These are phyloP conservation scores for Capitulum mitella DNA, from an alignment of 2,888 invertebrate species.

Conservation along the genomic window DNA sequence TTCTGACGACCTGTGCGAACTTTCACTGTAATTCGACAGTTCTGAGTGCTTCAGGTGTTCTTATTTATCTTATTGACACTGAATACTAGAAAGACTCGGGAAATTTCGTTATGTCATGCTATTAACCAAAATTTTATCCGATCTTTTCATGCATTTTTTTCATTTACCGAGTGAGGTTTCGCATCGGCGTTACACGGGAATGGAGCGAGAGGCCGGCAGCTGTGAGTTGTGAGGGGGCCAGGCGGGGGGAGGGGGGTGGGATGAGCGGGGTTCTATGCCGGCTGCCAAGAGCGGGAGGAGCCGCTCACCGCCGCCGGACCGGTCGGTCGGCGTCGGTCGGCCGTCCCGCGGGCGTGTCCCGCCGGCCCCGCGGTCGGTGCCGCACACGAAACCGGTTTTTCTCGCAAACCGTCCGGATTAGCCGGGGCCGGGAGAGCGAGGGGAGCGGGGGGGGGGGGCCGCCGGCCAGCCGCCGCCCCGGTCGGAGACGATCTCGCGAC, in stretches of 20 bases:
- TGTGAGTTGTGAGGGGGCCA: too few species aligned
- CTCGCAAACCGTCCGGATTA: slow-evolving; percentile 5
- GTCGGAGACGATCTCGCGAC: too few species aligned
- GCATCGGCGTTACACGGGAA: neutral
- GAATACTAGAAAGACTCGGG: too few species aligned
- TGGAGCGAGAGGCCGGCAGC: neutral
- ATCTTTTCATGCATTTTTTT: too few species aligned
- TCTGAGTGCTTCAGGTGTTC: too few species aligned
- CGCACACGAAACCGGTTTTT: slow-evolving; percentile 9
- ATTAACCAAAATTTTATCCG: too few species aligned
- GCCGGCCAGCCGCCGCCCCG: neutral
- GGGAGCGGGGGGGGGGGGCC: neutral
- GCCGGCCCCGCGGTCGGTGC: neutral
- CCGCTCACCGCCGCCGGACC: neutral
- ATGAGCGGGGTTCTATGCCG: neutral
- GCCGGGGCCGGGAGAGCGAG: neutral
- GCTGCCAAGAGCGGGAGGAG: neutral
- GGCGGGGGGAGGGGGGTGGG: neutral
- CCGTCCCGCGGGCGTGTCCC: neutral
- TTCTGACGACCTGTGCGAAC: too few species aligned
- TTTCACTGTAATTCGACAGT: too few species aligned
- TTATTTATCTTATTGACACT: too few species aligned
- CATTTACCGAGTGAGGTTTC: too few species aligned
- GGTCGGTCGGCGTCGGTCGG: neutral
- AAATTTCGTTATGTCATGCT: too few species aligned